Percentiles rank a stretch among this genome's conserved stretches.
These are phyloP conservation scores for Drosophila sordidula DNA, from an alignment of 2,888 invertebrate species.

Conservation along the genomic window DNA sequence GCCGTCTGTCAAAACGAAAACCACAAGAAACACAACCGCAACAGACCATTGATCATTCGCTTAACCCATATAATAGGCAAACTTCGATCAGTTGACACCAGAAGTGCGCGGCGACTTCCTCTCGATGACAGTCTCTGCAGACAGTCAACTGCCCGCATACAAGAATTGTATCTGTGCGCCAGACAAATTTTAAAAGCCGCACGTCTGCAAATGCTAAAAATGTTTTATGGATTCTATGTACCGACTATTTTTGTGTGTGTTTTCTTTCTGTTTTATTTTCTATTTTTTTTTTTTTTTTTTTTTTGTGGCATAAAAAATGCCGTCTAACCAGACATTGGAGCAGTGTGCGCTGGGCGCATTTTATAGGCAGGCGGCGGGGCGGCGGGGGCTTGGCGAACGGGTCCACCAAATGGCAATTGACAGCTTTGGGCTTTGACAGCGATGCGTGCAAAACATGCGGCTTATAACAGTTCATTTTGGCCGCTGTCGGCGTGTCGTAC, in stretches of 20 bases:
- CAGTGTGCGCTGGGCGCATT: conserved; percentile 3
- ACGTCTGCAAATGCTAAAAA: conserved; percentile 77
- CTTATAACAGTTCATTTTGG: conserved; percentile 75
- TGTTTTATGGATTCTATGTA: conserved; percentile 71
- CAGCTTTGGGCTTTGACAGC: conserved; percentile 52
- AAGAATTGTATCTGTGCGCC: conserved; percentile 42
- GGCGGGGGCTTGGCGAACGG: conserved; percentile 42
- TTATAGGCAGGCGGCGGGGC: conserved; percentile 37
- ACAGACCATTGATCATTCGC: conserved; percentile 45
- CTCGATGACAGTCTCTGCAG: conserved; percentile 42
- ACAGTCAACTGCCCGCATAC: conserved; percentile 70
- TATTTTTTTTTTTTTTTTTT: conserved; percentile 6
- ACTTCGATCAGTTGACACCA: conserved; percentile 42
- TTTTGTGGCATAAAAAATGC: conserved; percentile 60
- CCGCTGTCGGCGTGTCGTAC: conserved; percentile 36
- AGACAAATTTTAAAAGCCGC: conserved; percentile 69
- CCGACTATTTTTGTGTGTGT: conserved; percentile 39
- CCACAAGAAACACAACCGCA: conserved; percentile 13
- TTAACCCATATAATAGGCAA: conserved; percentile 46
- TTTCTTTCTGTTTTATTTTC: conserved; percentile 1
- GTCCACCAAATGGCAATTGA: conserved; percentile 63
- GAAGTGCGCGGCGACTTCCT: conserved; percentile 30
- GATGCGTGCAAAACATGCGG: conserved; percentile 63
- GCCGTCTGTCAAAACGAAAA: conserved; percentile 2
- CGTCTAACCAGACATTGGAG: conserved; percentile 72